Percentiles rank a stretch among this genome's conserved stretches.
These are phyloP conservation scores for Pangasius macronema DNA, from an alignment of 2,797 vertebrate genomes.

Conservation along the genomic window DNA sequence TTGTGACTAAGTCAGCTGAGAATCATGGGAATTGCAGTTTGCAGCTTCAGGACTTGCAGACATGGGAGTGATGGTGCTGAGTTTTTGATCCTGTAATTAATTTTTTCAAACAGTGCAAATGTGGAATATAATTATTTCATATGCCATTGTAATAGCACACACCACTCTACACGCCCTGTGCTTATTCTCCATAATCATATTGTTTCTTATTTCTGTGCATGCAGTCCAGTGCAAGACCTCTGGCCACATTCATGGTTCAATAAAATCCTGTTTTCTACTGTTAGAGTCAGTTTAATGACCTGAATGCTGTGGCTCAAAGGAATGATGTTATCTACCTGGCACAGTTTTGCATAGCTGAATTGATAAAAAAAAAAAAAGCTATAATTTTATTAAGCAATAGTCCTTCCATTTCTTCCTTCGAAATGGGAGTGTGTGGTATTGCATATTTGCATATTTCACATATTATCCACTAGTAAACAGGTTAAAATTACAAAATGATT, in stretches of 20 bases:
- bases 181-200: background rate
- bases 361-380: constrained; percentile 58
- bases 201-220: background rate
- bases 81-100: background rate
- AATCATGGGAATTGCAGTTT: background rate
- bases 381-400: constrained; percentile 57
- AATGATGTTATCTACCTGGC: constrained; percentile 56
- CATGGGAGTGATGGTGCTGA: background rate
- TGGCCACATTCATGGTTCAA: constrained; percentile 17
- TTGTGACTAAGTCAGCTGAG: background rate
- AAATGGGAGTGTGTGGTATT: background rate
- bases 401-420: constrained; percentile 50
- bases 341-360: constrained; percentile 52
- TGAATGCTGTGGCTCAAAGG: constrained; percentile 44
- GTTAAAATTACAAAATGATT: background rate
- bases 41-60: background rate
- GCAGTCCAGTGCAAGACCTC: constrained; percentile 10
- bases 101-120: background rate
- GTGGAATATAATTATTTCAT: constrained; percentile 19
- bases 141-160: constrained; percentile 14
- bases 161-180: background rate
- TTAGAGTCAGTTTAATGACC: constrained; percentile 48
- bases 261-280: constrained; percentile 1
- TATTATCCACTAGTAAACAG: constrained; percentile 23
- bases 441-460: constrained; percentile 36